Base-by-base conservation (phyloP, 2,113 vertebrate genomes). In the Terrapene triunguis region DNA sequence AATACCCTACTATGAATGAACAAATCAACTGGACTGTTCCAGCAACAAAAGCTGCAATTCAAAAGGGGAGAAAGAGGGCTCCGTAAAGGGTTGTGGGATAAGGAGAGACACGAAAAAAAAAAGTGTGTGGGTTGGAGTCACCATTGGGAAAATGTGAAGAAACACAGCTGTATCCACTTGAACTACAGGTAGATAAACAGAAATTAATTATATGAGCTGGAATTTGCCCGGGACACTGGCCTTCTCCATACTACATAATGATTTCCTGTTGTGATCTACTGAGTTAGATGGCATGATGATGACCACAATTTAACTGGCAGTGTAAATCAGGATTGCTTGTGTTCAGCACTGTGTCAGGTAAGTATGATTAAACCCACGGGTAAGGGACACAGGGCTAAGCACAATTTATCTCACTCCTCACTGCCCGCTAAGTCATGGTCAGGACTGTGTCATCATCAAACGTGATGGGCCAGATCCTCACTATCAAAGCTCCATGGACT, bases 121-220 rank as follows among this genome's bases (percentile, higher is more conserved):
- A 35, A 87, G 5, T 47, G 88, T 6, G 22, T 89, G 55, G 17
- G 82, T 94, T 92, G 85, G 95, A 92, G 51, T 27, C 53, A 74
- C 62, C 53, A 78, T 29, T 86, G 59, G 7, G 62, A 92, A 95
- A 94, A 97, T 38, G 94, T 89, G 47, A 94, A 94, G 94, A 94
- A 95, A 87, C 57, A 17, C 50, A 86, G 80, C 29, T 50, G 16
- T 78, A 42, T 5, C 32, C 29, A 87, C 92, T 96, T 87, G 87
- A 92, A 90, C 74, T 88, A 42, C 82, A 97, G 96, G 94, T 96
- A 96, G 94, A 95, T 97, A 97, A 95, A 76, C n/a, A 91, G 25
- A 96, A 93, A 96, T 97, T 96, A 97, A 97, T 96, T 95, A 96
- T 88, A 83, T 85, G 92, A 91, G 42, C 83, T 96, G 95, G 95